Conservation (phyloP, 2,113 vertebrate species). For the Percopsis transmontana region DNA sequence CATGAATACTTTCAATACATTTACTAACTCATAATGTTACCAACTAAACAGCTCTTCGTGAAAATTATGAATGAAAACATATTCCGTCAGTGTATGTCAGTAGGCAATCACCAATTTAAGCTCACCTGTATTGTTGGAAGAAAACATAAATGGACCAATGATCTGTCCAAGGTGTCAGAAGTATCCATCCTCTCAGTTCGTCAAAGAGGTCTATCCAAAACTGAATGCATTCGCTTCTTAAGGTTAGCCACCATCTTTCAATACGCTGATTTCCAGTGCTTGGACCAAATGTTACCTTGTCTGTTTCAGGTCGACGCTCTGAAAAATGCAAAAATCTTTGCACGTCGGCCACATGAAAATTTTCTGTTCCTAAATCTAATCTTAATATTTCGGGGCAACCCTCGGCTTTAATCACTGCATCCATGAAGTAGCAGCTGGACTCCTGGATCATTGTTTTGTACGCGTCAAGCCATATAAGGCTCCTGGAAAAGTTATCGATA, state of each 20-base stretch:
- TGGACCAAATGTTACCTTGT: slow-evolving; percentile 15
- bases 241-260: slow-evolving; percentile 17
- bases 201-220: slow-evolving; percentile 32
- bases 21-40: background rate
- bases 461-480: slow-evolving; percentile 19
- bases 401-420: slow-evolving; percentile 5
- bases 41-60: background rate
- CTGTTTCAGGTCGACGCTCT: background rate
- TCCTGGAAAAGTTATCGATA: slow-evolving; percentile 29
- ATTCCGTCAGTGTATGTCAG: background rate
- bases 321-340: background rate
- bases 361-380: slow-evolving; percentile 16
- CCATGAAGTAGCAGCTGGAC: slow-evolving; percentile 26
- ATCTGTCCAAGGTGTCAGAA: slow-evolving; percentile 31
- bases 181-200: slow-evolving; percentile 16
- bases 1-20: too few relatives aligned
- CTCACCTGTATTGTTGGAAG: slow-evolving; percentile 1
- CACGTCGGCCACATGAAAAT: background rate
- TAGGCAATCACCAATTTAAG: background rate
- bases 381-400: slow-evolving; percentile 9
- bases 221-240: slow-evolving; percentile 26
- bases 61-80: background rate
- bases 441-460: slow-evolving; percentile 33
- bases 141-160: slow-evolving; percentile 26
- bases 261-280: slow-evolving; percentile 16